These are phyloP conservation scores for Pitta sordida DNA, from an alignment of 2,113 vertebrate genomes.

Conservation along the genomic window DNA sequence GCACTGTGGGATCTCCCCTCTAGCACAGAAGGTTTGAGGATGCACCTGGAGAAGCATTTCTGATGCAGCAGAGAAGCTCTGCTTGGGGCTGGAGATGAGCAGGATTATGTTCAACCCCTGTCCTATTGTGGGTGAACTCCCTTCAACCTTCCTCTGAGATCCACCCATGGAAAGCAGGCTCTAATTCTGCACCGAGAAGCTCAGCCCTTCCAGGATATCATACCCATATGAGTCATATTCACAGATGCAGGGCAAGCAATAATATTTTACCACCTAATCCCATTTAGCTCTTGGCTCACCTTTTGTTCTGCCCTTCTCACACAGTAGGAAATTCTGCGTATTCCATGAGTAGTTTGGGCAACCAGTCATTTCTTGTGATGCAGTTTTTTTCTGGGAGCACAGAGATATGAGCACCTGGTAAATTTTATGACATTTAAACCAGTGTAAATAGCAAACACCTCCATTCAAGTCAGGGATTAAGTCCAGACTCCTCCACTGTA, in stretches of 20 bases:
- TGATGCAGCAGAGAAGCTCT: neutral
- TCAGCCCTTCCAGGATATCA: neutral
- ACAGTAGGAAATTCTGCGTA: neutral
- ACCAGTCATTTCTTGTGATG: neutral
- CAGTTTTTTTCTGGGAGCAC: neutral
- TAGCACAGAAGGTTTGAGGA: neutral
- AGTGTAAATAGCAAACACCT: slow-evolving; percentile 23
- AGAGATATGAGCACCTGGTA: neutral
- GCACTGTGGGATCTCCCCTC: neutral
- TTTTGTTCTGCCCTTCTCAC: slow-evolving; percentile 23
- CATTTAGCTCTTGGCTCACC: neutral
- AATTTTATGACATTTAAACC: neutral
- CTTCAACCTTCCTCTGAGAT: neutral
- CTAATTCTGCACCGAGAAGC: neutral
- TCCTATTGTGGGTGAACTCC: neutral
- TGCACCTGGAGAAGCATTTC: neutral
- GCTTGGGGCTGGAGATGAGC: neutral
- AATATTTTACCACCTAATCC: neutral
- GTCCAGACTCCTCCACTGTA: neutral
- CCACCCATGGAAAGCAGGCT: neutral
- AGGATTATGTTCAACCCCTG: neutral
- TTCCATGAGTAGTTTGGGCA: neutral
- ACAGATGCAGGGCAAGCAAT: neutral
- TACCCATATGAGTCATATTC: neutral
- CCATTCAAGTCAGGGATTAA: neutral